Evolutionary conservation across 1,140 invertebrate genomes (phyloP), one percentile per base, ranked within the genome.

Genomic region (Drosophila nikananu): DNA sequence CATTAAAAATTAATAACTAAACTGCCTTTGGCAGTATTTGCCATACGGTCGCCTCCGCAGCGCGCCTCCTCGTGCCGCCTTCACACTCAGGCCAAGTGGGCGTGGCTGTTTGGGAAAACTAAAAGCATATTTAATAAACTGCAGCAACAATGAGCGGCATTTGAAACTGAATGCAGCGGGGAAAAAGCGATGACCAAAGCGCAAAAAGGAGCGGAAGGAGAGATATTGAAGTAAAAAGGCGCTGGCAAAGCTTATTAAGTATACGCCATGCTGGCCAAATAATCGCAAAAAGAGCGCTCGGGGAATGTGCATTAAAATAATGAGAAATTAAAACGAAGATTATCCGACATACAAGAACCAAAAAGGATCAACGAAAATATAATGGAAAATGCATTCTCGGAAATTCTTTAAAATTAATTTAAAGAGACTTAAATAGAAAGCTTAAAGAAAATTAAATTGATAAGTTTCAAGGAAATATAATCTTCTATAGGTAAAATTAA

Each of bases 1-100:
- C 75, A 77, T 77, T 77, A 77, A 77, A 77, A 77, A 77, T 77
- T 77, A 77, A 77, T 77, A 77, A 77, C 73, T 77, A 77, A 77
- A 77, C 75, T 77, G 75, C 75, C 75, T 77, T 77, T 77, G 73
- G 75, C 75, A 67, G 63, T 72, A 73, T 73, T 73, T 73, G 66
- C 70, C 66, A 73, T 73, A 73, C 66, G 66, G 49, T 70, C 23
- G 65, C 66, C 61, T 58, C 5, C n/a, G 12, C 32, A 9, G 17
- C 17, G 15, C 46, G 21, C 15, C 60, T 10, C 19, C 46, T 5
- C 12, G 41, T 12, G 42, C 2, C 19, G 68, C 42, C 66, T 41
- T 44, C 65, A 21, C 42, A 41, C 52, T 59, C 27, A 21, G 49
- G 70, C 66, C 42, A 59, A 72, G 30, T n/a, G 70, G 70, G 70